Base-by-base conservation (phyloP, 2,888 invertebrate species). In the Halictus quadricinctus region DNA sequence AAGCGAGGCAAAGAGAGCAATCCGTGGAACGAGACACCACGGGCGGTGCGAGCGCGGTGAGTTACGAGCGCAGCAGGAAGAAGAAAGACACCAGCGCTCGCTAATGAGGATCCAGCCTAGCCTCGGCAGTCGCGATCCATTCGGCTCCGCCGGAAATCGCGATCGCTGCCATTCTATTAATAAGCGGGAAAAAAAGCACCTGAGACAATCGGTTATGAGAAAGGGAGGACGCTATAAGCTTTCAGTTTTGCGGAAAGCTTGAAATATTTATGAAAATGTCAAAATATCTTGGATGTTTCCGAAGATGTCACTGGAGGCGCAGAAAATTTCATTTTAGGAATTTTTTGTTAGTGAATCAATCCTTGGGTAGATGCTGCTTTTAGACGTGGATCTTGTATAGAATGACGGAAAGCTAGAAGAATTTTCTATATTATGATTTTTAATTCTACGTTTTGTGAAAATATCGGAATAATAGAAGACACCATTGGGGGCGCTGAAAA, bases 61-160 rank as follows among this genome's bases (percentile, higher is more conserved):
- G 41, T 69, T 69, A 69, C 66, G 66, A 69, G 66, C 66, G 77
- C 83, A 83, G 80, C 81, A 80, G 83, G 80, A 81, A 85, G 81
- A 86, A 88, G 82, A 87, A 80, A 86, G 86, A 88, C 82, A 88
- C 79, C 83, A 78, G 72, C 60, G 76, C 74, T 66, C 81, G 81
- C 85, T 89, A 88, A 89, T 87, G 87, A 88, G 85, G 76, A 81
- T 84, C 74, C 72, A 75, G 72, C 72, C 66, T 43, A 78, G 80
- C 80, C 77, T 69, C 74, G 77, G 76, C 80, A 48, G 46, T 78
- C 48, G 73, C 73, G 46, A 79, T 80, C 83, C 72, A 82, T 85
- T 85, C 72, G 21, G 50, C 72, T 76, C n/a, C 46, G 29, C 72
- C 69, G 58, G 76, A 85, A 81, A 76, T 69, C 70, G 76, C 73